A percentile compares a stretch with the other conserved stretches of the same genome.
Conservation (phyloP, 2,888 invertebrate genomes). For the Callosobruchus maculatus region DNA sequence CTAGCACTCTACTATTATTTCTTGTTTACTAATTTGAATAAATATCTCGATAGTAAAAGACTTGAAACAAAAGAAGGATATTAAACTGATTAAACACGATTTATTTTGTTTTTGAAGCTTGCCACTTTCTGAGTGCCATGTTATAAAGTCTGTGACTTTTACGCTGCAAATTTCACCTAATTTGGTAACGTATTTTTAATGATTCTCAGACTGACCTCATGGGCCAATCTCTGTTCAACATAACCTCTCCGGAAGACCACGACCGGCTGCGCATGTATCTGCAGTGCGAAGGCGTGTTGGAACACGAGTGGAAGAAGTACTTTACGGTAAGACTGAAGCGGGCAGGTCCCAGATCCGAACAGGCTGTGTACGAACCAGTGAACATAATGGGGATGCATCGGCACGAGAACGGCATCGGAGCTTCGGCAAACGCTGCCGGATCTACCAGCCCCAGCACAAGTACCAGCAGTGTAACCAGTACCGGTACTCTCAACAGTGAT, state of each 20-base stretch:
- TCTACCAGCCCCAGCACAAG: slow-evolving; percentile 13
- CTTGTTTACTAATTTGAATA: too few relatives aligned
- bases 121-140: too few relatives aligned
- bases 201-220: slow-evolving; percentile 84
- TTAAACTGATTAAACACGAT: too few relatives aligned
- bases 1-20: too few relatives aligned
- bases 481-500: slow-evolving; percentile 23
- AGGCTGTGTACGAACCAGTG: slow-evolving; percentile 67
- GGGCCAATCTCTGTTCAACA: slow-evolving; percentile 76
- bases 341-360: slow-evolving; percentile 69
- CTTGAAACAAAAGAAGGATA: too few relatives aligned
- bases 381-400: slow-evolving; percentile 60
- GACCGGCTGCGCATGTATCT: slow-evolving; percentile 66
- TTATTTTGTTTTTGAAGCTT: too few relatives aligned
- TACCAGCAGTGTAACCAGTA: slow-evolving; percentile 9
- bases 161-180: too few relatives aligned
- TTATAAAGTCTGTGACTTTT: too few relatives aligned
- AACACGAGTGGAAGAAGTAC: slow-evolving; percentile 55
- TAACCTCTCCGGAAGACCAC: slow-evolving; percentile 77
- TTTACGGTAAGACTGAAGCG: slow-evolving; percentile 56
- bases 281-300: slow-evolving; percentile 46
- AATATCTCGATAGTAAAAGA: too few relatives aligned
- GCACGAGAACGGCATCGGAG: slow-evolving; percentile 12
- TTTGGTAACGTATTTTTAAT: slow-evolving; percentile 29
- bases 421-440: slow-evolving; percentile 7